phyloP scores from a whole-genome alignment of 1,140 invertebrate genomes.

The Dryas iulia region DNA sequence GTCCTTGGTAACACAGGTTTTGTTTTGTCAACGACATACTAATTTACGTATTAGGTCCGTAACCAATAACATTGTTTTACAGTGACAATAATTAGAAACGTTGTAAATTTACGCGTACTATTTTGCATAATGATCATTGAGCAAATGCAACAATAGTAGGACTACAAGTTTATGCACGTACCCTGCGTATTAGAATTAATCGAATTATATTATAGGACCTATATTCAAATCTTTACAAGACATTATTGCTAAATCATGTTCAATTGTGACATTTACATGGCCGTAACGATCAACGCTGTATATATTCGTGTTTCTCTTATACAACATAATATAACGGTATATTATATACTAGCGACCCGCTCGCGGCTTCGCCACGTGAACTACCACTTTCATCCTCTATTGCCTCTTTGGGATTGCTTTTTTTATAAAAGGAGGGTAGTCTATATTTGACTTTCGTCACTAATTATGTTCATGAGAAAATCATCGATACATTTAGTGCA shows the following conservation, averaged over 20 bases:
- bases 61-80: neutral
- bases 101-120: conserved; percentile 48
- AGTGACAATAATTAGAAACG: conserved; percentile 25
- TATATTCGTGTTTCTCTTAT: neutral
- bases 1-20: neutral
- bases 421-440: no score
- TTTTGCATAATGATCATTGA: conserved; percentile 61
- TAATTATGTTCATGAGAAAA: no score
- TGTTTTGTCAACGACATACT: neutral
- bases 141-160: conserved; percentile 51
- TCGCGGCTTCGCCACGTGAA: no score
- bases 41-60: neutral
- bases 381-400: no score
- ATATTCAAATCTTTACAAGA: neutral
- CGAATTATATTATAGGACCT: neutral
- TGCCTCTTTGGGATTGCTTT: no score
- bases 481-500: no score
- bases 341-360: no score
- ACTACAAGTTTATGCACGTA: conserved; percentile 33
- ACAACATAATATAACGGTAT: no score
- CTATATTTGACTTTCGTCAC: no score
- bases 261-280: neutral
- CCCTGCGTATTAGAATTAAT: neutral
- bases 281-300: neutral
- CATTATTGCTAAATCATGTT: neutral